Evolutionary conservation across 1,140 invertebrate genomes (phyloP), one percentile per base, ranked within the genome.

Genomic region (Babylonia areolata): DNA sequence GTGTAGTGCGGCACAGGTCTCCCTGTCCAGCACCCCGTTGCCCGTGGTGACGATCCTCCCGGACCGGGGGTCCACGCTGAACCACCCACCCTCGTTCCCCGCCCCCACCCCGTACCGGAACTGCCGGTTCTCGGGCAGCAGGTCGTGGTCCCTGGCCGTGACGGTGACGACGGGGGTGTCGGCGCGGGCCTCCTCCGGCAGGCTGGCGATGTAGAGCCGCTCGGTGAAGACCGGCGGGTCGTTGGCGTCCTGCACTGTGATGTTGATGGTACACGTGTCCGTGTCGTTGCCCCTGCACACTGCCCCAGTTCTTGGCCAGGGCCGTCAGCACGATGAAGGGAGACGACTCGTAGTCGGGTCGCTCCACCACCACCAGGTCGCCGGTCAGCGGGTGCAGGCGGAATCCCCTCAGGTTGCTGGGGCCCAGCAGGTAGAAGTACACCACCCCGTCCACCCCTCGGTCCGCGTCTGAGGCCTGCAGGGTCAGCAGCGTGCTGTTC

Each of bases 241-340:
- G 92, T 99, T 99, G 6, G 98, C 98, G 94, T 99, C 98, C 95
- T 98, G 97, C 82, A 99, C 97, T 0, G 97, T 97, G 85, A 99
- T 97, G 42, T 97, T 97, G 0, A 99, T 97, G 94, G 98, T 97
- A 6, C 98, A 98, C 93, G 98, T 97, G 93, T 99, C 98, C 0
- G 98, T 99, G 91, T 99, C 98, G 94, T 99, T 98, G 15, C 98
- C 98, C 69, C 96, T 95, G n/a, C 86, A 99, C 98, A 40, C 97
- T 97, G 15, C 98, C 98, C 73, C 96, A 96, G 93, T 99, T 99
- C 94, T 99, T 99, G 0, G 98, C 98, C 95, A 99, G 96, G 0
- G 99, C 97, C 0, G 97, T 98, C 9, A 99, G 94, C 0, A 98
- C 97, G 2, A 98, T 97, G 84, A 97, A 95, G 92, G 97, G 98